Percentiles rank a stretch among this genome's conserved stretches.
Evolutionary conservation across 2,797 vertebrate species (phyloP).

Genomic region (Yasuhikotakia modesta): DNA sequence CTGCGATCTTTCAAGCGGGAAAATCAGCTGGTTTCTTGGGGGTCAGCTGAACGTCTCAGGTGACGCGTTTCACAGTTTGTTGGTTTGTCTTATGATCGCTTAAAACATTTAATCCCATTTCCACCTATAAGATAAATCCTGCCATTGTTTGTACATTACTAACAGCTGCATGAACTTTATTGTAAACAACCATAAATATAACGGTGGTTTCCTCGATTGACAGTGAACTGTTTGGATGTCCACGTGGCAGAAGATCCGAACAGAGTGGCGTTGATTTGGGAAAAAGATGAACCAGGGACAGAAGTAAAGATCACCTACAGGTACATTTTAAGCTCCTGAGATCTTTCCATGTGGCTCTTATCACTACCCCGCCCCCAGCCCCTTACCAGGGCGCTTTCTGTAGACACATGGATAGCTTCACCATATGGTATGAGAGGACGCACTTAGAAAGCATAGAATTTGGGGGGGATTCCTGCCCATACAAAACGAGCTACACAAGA

Average conservation of each 20-base stretch:
- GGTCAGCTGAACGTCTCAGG: conserved; percentile 91
- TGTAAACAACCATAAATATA: background rate
- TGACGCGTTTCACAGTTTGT: conserved; percentile 71
- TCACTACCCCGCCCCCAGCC: background rate
- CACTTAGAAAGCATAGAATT: background rate
- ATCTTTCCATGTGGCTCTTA: background rate
- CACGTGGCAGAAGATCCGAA: conserved; percentile 83
- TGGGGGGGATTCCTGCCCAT: background rate
- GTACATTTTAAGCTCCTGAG: conserved; percentile 65
- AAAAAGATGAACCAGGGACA: conserved; percentile 89
- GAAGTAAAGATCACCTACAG: conserved; percentile 90
- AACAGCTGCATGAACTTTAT: background rate
- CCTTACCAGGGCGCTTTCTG: background rate
- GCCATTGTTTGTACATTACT: too few relatives aligned
- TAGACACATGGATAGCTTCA: background rate
- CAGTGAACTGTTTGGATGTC: conserved; percentile 96
- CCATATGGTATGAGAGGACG: background rate
- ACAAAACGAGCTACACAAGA: background rate
- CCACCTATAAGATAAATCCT: background rate
- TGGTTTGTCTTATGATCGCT: background rate
- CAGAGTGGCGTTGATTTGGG: conserved; percentile 92
- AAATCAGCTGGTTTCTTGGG: conserved; percentile 87
- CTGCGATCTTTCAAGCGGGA: conserved; percentile 75
- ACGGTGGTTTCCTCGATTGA: conserved; percentile 56
- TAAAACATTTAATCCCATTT: background rate